These are phyloP conservation scores for Thumatha senex DNA, from an alignment of 2,888 invertebrate species.

Conservation along the genomic window DNA sequence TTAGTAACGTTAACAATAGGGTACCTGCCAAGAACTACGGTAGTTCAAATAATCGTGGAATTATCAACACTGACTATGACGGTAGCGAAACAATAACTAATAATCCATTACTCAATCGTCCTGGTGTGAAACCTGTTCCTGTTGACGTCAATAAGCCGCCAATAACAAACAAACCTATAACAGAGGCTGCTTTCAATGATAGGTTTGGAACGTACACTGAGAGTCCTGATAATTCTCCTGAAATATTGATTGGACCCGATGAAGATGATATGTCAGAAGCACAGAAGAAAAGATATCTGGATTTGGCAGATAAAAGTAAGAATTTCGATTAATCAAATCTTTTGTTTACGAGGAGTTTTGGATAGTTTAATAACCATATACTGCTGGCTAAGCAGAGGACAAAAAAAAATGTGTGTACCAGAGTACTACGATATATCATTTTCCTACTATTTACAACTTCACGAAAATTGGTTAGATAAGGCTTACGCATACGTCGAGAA, in stretches of 20 bases:
- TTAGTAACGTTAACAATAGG: conserved; percentile 4
- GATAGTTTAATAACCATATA: too few species aligned
- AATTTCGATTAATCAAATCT: conserved; percentile 11
- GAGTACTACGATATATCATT: too few species aligned
- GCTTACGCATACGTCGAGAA: too few species aligned
- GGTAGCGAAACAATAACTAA: conserved; percentile 13
- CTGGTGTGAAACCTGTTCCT: conserved; percentile 59
- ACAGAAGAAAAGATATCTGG: conserved; percentile 56
- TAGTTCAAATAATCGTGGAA: conserved; percentile 1
- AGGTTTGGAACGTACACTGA: conserved; percentile 27
- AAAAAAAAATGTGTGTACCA: too few species aligned
- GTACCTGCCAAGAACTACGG: not conserved
- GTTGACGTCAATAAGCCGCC: conserved; percentile 56
- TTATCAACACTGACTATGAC: conserved; percentile 27
- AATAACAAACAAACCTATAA: conserved; percentile 61
- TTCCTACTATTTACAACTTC: too few species aligned
- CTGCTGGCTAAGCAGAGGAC: too few species aligned
- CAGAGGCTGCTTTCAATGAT: conserved; percentile 26
- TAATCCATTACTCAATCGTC: conserved; percentile 20
- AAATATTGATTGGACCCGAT: conserved; percentile 56
- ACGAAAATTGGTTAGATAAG: too few species aligned
- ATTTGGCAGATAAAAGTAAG: conserved; percentile 68
- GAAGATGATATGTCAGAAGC: conserved; percentile 61
- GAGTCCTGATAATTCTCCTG: conserved; percentile 38
- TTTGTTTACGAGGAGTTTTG: too few species aligned